Base-by-base conservation (phyloP, 2,113 vertebrate species). In the Capreolus pygargus region DNA sequence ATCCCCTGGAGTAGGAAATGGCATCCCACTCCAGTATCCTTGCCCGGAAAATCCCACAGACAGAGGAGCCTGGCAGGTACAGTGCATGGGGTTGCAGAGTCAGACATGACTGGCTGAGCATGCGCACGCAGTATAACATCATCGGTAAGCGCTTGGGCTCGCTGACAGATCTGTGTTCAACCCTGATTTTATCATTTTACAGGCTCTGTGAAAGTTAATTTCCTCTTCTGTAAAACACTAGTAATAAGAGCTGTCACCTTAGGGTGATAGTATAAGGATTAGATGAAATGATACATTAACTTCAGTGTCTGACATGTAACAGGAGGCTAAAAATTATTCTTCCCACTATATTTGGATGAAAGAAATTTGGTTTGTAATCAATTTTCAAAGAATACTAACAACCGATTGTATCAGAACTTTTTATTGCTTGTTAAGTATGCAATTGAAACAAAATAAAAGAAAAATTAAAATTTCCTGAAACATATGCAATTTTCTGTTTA, bases 301-400 rank as follows among this genome's bases (percentile, higher is more conserved):
- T 50, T 91, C 43, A 27, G 47, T 91, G 27, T 12, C 83, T 94
- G 70, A 86, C 60, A 50, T 25, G 9, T 47, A 52, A 83, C 28
- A 89, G 43, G 58, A 93, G 83, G 43, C n/a, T 89, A 74, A 89
- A 81, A 86, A 89, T 93, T 94, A n/a, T 88, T 82, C 70, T 87
- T 87, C 45, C 45, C 33, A 21, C 39, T 81, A 7, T 33, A 54
- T n/a, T 43, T 93, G 27, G 52, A 16, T n/a, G 67, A 70, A 95
- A 92, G 84, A 83, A 83, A 60, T 43, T 84, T 81, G 17, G 19
- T 86, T 67, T 93, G 33, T 61, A 86, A 82, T 83, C 67, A 50
- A 39, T 61, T 96, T 89, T 47, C 14, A 95, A 88, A 87, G 92
- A 87, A 79, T 45, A 36, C 21, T 70, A 74, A 60, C n/a, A 30